Evolutionary conservation across 2,113 vertebrate species (phyloP).

Genomic region (Macroglossus sobrinus): DNA sequence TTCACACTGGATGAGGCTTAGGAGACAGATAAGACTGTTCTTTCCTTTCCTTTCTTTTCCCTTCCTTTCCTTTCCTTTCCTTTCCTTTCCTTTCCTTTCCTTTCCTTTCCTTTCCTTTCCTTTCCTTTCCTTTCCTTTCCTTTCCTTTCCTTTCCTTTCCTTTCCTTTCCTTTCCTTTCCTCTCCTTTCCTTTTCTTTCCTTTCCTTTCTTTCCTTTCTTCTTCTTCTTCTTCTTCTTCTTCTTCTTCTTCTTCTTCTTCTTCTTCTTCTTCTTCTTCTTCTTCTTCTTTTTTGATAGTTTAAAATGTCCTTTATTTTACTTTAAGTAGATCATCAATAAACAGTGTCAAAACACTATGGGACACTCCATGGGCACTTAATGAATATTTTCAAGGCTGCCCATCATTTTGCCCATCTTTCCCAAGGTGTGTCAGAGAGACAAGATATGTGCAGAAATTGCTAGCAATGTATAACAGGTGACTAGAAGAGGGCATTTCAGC

Average conservation of each 20-base stretch:
- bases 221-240: no score
- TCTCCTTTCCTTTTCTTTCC: no score
- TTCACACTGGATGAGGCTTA: not conserved
- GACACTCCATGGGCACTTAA: not conserved
- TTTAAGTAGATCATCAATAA: not conserved
- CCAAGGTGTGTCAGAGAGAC: not conserved
- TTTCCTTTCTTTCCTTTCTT: no score
- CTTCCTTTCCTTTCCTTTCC: no score
- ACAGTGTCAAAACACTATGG: not conserved
- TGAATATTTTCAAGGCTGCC: not conserved
- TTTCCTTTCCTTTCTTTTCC: no score
- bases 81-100: no score
- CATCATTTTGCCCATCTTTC: not conserved
- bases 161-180: no score
- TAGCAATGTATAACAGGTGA: not conserved
- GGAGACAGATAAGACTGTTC: not conserved
- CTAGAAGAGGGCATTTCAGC: not conserved
- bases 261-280: no score
- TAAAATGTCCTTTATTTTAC: not conserved
- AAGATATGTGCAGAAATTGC: not conserved
- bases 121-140: no score
- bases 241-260: no score
- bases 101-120: no score
- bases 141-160: no score
- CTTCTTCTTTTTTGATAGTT: not conserved